A percentile compares a stretch with the other conserved stretches of the same genome.
These are phyloP conservation scores for Cepaea hortensis DNA, from an alignment of 2,888 invertebrate genomes.

Conservation along the genomic window DNA sequence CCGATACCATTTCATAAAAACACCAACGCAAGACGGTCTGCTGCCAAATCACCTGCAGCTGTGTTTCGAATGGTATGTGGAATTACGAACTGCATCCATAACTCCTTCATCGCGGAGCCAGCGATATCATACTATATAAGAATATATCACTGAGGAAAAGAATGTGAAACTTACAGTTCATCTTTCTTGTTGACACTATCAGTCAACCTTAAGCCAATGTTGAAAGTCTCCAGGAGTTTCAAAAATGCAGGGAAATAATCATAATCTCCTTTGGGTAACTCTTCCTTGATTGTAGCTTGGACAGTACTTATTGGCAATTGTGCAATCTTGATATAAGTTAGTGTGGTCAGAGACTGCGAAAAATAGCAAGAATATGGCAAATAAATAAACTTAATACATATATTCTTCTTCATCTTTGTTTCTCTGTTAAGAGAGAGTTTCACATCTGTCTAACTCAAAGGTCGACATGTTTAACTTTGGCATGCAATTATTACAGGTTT, in stretches of 20 bases:
- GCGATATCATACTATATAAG: not conserved
- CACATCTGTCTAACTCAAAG: too few species aligned
- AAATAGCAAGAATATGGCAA: not conserved
- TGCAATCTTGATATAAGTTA: not conserved
- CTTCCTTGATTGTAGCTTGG: not conserved
- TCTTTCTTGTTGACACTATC: constrained; percentile 24
- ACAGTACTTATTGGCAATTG: constrained; percentile 26
- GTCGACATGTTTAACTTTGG: not conserved
- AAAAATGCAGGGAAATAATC: constrained; percentile 39
- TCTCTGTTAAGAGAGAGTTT: too few species aligned
- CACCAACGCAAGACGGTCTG: too few species aligned
- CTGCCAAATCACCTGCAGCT: too few species aligned
- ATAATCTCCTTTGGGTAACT: constrained; percentile 25
- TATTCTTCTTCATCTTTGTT: too few species aligned
- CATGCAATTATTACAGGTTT: not conserved
- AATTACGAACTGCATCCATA: too few species aligned
- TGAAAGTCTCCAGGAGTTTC: constrained; percentile 41
- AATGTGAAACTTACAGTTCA: not conserved
- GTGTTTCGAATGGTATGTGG: too few species aligned
- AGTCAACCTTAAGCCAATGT: constrained; percentile 41
- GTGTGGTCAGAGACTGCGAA: constrained; percentile 26
- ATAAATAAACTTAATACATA: not conserved
- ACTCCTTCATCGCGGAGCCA: too few species aligned
- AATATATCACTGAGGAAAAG: not conserved
- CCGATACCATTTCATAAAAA: too few species aligned